These are phyloP conservation scores for Elysia crispata DNA, from an alignment of 2,888 invertebrate species.

Conservation along the genomic window DNA sequence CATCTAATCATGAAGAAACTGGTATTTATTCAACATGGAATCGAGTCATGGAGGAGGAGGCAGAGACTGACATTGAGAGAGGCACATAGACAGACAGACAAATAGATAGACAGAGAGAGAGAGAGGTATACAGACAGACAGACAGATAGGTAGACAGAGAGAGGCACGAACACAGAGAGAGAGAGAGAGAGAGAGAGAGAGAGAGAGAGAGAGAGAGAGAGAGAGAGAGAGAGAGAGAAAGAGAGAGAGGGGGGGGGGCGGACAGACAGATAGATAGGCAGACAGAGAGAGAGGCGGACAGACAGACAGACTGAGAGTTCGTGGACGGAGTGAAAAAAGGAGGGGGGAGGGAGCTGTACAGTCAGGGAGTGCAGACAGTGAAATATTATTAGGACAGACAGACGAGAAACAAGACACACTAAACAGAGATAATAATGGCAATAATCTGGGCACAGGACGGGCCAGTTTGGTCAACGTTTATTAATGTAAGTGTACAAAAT, in stretches of 20 bases:
- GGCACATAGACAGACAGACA: constrained; percentile 1
- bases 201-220: constrained; percentile 41
- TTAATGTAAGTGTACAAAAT: too few relatives aligned
- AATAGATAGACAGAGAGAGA: constrained; percentile 32
- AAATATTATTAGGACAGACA: too few relatives aligned
- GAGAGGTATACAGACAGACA: constrained; percentile 35
- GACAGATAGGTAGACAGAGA: constrained; percentile 38
- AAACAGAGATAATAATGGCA: too few relatives aligned
- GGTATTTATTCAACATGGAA: background rate
- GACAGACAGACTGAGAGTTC: background rate
- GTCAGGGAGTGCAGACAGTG: too few relatives aligned
- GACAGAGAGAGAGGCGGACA: constrained; percentile 20
- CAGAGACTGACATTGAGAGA: constrained; percentile 1
- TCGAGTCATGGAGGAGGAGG: background rate
- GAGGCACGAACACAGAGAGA: constrained; percentile 34
- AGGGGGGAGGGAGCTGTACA: too few relatives aligned
- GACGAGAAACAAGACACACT: too few relatives aligned
- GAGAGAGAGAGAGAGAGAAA: constrained; percentile 41
- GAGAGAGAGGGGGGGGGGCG: constrained; percentile 12
- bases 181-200: constrained; percentile 40
- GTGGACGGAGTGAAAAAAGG: too few relatives aligned
- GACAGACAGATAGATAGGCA: constrained; percentile 21
- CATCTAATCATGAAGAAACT: background rate
- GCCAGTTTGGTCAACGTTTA: too few relatives aligned
- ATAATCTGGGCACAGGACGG: too few relatives aligned